Base-by-base conservation (phyloP, 2,888 invertebrate genomes). In the Leucoma salicis region DNA sequence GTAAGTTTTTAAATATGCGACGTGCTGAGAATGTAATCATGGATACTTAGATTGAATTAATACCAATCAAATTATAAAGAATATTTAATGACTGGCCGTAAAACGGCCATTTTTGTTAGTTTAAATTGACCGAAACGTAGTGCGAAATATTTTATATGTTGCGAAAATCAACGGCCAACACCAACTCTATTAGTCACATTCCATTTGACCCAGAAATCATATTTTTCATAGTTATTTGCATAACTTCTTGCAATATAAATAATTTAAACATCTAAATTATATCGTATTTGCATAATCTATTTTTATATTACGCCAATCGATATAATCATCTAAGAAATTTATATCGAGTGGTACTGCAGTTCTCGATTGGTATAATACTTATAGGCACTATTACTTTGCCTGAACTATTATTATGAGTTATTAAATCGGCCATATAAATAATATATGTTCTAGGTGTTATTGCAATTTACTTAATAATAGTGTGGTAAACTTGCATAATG, bases 1-100 rank as follows among this genome's bases (percentile, higher is more conserved):
- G 88, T 88, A 67, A 86, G 87, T 84, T 69, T 68, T 63, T 55
- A 40, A 47, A 51, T 53, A 43, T 46, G 39, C 32, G 35, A 34
- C 35, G 61, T 70, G 68, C 65, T 75, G 65, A 59, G 64, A 15
- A 15, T 31, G 15, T 29, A 13, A 12, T 29, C 13, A 31, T 15
- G n/a, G 3, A 31, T n/a, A 31, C 25, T 31, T 3, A n/a, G 15
- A 14, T 31, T 14, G 14, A 11, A 5, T 31, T 14, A 4, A 8
- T 12, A 31, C 7, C 15, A 31, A 31, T 21, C 21, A 21, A 15
- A 15, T 2, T 16, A n/a, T 4, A 2, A 29, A 13, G 1, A 13
- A 29, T 13, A 21, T 29, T 8, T 25, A 13, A 8, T 13, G 13
- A 29, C 8, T 29, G 3, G 4, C 7, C 14, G 12, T 12, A 12